phyloP scores from a whole-genome alignment of 1,140 invertebrate genomes.

The Euwallacea fornicatus region DNA sequence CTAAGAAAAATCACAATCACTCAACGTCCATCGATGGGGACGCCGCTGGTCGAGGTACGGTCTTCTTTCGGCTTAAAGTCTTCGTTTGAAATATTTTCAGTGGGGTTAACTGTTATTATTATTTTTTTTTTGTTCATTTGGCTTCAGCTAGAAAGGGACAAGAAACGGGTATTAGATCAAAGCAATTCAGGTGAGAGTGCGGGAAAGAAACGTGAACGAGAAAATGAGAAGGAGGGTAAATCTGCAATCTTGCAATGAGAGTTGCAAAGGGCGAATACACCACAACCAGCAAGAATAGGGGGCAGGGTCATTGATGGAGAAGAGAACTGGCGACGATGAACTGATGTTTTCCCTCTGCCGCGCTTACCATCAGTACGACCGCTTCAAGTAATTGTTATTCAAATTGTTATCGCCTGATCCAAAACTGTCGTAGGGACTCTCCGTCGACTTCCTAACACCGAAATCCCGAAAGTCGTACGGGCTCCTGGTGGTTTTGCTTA shows the following conservation, averaged over 20 bases:
- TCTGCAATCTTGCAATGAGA: too few species aligned
- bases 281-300: too few species aligned
- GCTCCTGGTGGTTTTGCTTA: conserved; percentile 50
- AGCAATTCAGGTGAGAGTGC: too few species aligned
- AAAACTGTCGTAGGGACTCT: conserved; percentile 37
- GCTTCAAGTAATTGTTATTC: conserved; percentile 55
- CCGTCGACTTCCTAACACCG: conserved; percentile 42
- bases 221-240: too few species aligned
- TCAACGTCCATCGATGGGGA: conserved; percentile 7
- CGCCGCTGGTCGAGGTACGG: neutral
- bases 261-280: too few species aligned
- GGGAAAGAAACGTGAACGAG: too few species aligned
- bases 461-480: conserved; percentile 56
- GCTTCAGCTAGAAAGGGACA: too few species aligned
- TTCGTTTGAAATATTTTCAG: neutral
- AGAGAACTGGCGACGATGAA: too few species aligned
- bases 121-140: too few species aligned
- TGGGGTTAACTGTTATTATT: neutral
- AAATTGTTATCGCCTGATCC: conserved; percentile 46
- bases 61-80: conserved; percentile 4
- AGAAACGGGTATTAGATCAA: too few species aligned
- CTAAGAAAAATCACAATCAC: conserved; percentile 30
- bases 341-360: too few species aligned
- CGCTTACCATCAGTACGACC: conserved; percentile 45
- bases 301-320: too few species aligned